These are phyloP conservation scores for Pseudoatta argentina DNA, from an alignment of 1,140 invertebrate species.

Conservation along the genomic window DNA sequence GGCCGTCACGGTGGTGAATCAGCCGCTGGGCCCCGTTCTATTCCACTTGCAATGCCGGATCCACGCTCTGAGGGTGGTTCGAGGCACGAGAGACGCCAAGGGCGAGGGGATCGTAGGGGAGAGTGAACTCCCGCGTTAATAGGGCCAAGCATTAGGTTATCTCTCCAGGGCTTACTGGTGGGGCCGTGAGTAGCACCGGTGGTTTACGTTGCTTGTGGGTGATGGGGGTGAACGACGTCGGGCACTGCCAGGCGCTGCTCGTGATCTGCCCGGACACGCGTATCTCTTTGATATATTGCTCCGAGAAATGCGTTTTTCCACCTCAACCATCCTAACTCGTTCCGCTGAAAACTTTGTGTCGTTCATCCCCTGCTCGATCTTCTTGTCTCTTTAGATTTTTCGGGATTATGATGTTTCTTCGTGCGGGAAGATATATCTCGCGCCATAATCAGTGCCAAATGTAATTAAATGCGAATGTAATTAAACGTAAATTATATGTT, in stretches of 20 bases:
- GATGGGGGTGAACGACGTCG: slow-evolving; percentile 56
- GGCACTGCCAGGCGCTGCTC: slow-evolving; percentile 35
- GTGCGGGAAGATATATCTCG: not conserved
- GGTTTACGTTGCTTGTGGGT: slow-evolving; percentile 53
- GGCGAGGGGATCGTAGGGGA: not conserved
- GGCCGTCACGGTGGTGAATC: slow-evolving; percentile 49
- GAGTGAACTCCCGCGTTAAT: slow-evolving; percentile 72
- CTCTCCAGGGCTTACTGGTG: slow-evolving; percentile 62
- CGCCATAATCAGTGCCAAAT: not conserved
- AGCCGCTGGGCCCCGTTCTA: slow-evolving; percentile 28
- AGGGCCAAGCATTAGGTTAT: slow-evolving; percentile 81
- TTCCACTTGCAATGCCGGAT: slow-evolving; percentile 24
- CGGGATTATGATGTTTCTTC: slow-evolving; percentile 51
- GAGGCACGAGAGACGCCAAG: not conserved
- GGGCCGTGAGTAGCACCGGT: slow-evolving; percentile 22
- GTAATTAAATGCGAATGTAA: slow-evolving; percentile 16
- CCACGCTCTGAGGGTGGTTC: not conserved
- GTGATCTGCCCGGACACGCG: slow-evolving; percentile 72
- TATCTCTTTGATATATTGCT: slow-evolving; percentile 78
- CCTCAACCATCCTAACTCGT: not conserved
- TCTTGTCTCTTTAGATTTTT: slow-evolving; percentile 45
- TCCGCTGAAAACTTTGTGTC: slow-evolving; percentile 59
- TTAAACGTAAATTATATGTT: not conserved
- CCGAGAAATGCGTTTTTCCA: slow-evolving; percentile 67
- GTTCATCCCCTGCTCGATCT: slow-evolving; percentile 66